Conservation (phyloP, 2,888 invertebrate species). For the Mythimna loreyi region DNA sequence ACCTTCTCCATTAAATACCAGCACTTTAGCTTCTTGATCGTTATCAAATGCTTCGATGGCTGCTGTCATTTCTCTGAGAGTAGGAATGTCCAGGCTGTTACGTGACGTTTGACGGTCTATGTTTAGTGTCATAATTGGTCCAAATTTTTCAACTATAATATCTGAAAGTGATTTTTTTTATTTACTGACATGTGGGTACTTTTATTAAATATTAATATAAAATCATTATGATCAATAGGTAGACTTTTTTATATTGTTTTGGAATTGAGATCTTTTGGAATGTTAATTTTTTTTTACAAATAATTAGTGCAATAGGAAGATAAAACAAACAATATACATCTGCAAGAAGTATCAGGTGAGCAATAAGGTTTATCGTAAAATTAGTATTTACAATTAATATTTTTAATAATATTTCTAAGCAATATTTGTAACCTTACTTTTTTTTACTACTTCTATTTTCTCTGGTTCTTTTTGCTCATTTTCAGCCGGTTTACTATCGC, state of each 20-base stretch:
- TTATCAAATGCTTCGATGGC: slow-evolving; percentile 95
- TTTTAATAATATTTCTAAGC: neutral
- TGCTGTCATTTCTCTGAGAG: slow-evolving; percentile 92
- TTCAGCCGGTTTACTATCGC: slow-evolving; percentile 68
- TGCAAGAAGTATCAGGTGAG: too few species aligned
- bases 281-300: too few species aligned
- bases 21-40: slow-evolving; percentile 93
- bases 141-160: slow-evolving; percentile 91
- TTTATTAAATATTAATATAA: neutral
- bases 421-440: slow-evolving; percentile 79
- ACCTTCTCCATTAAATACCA: slow-evolving; percentile 97
- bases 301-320: too few species aligned
- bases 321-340: too few species aligned
- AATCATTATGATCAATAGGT: too few species aligned
- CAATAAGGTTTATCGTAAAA: too few species aligned
- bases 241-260: too few species aligned
- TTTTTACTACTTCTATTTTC: slow-evolving; percentile 79
- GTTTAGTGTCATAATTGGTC: slow-evolving; percentile 94
- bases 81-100: slow-evolving; percentile 95
- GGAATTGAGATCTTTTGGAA: too few species aligned
- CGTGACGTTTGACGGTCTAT: slow-evolving; percentile 96
- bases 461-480: slow-evolving; percentile 67
- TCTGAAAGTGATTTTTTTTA: slow-evolving; percentile 68
- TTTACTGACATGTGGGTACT: too few species aligned
- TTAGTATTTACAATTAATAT: neutral